A percentile compares a stretch with the other conserved stretches of the same genome.
Conservation (phyloP, 2,113 vertebrate species). For the Melanocharis versteri region DNA sequence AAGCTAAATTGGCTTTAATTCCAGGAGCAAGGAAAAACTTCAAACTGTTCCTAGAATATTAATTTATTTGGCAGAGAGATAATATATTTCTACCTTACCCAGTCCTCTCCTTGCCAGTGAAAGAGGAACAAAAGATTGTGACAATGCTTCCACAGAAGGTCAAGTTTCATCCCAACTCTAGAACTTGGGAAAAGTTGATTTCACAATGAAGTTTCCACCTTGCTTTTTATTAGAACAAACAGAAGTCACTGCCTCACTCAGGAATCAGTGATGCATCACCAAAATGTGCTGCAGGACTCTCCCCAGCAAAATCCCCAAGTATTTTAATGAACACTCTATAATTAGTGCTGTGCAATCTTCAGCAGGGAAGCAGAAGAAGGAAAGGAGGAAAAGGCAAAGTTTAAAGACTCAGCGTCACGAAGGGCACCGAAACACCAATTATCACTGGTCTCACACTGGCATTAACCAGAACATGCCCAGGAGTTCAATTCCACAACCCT, state of each 20-base stretch:
- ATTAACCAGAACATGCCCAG: background rate
- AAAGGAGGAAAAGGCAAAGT: background rate
- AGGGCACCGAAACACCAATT: background rate
- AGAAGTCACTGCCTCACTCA: background rate
- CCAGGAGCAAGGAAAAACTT: background rate
- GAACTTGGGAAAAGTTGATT: background rate
- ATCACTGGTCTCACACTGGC: background rate
- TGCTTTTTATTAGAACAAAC: background rate
- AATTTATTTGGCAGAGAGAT: background rate
- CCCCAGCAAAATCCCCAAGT: background rate
- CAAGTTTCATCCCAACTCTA: background rate
- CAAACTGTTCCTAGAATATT: background rate
- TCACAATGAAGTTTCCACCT: background rate
- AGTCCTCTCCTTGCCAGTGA: background rate
- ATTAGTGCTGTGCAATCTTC: background rate
- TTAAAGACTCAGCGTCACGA: background rate
- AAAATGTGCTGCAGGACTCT: background rate
- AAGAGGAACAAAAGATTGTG: background rate
- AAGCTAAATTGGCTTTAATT: background rate
- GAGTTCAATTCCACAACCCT: background rate
- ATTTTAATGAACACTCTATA: background rate
- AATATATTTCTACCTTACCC: background rate
- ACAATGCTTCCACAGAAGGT: background rate
- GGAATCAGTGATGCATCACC: background rate
- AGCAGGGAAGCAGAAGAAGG: background rate